These are phyloP conservation scores for Agrochola circellaris DNA, from an alignment of 2,888 invertebrate species.

Conservation along the genomic window DNA sequence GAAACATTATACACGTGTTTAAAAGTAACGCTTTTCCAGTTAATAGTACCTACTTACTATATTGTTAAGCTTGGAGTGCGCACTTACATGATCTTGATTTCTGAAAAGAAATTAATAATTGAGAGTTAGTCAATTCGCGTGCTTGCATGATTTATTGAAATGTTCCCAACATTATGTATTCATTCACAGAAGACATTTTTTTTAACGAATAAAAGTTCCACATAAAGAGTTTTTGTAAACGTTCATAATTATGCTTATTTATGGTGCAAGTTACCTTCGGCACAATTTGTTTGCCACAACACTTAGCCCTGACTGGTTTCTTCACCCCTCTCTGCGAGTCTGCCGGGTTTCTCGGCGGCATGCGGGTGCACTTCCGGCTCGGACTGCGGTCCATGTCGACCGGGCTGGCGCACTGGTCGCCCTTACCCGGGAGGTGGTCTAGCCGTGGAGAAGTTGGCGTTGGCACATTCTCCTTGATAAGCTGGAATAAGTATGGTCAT, in stretches of 20 bases:
- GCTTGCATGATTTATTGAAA: background rate
- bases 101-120: slow-evolving; percentile 68
- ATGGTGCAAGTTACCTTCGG: slow-evolving; percentile 15
- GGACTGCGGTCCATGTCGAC: slow-evolving; percentile 55
- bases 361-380: slow-evolving; percentile 30
- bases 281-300: slow-evolving; percentile 10
- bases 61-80: background rate
- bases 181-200: too few species aligned
- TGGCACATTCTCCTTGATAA: slow-evolving; percentile 65
- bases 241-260: background rate
- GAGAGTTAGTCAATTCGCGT: background rate
- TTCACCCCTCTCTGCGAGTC: slow-evolving; percentile 2
- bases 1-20: background rate
- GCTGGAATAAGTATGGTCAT: slow-evolving; percentile 50
- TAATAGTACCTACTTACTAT: background rate
- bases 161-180: too few species aligned
- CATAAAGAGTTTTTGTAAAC: background rate
- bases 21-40: background rate
- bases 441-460: slow-evolving; percentile 37
- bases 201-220: background rate
- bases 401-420: slow-evolving; percentile 53
- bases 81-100: slow-evolving; percentile 76
- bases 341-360: background rate
- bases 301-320: slow-evolving; percentile 20
- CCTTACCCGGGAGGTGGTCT: slow-evolving; percentile 55